phyloP scores from a whole-genome alignment of 2,797 vertebrate genomes.

The Tamandua tetradactyla region DNA sequence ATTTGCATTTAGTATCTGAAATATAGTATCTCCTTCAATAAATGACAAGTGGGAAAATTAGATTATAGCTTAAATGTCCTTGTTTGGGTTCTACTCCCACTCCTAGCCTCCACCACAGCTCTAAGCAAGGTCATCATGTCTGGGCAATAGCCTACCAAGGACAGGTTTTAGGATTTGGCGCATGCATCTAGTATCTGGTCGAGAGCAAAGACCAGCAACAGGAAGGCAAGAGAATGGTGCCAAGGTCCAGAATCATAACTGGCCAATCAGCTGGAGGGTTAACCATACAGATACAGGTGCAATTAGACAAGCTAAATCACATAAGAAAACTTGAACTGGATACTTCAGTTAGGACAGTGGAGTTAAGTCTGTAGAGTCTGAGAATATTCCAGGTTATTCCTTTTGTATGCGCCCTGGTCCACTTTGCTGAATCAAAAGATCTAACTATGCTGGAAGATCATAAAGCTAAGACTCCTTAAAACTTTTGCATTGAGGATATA shows the following conservation, averaged over 20 bases:
- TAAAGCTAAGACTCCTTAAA: background rate
- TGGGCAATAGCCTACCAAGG: background rate
- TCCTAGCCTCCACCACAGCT: background rate
- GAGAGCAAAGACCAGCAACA: background rate
- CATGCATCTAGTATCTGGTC: background rate
- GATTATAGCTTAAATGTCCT: background rate
- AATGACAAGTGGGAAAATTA: slow-evolving; percentile 2
- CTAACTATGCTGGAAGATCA: background rate
- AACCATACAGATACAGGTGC: background rate
- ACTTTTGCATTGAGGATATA: background rate
- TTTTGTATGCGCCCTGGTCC: background rate
- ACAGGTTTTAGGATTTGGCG: background rate
- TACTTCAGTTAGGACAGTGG: background rate
- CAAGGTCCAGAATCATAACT: background rate
- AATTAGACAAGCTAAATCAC: background rate
- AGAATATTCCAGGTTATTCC: background rate
- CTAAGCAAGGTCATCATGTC: background rate
- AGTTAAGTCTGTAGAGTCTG: background rate
- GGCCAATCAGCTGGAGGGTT: background rate
- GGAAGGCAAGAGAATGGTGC: background rate
- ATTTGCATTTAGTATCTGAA: background rate
- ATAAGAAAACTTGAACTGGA: background rate
- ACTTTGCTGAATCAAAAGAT: background rate
- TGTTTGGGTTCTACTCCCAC: background rate
- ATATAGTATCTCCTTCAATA: slow-evolving; percentile 12